A percentile compares a stretch with the other conserved stretches of the same genome.
Evolutionary conservation across 2,113 vertebrate genomes (phyloP).

Genomic region (Macroglossus sobrinus): DNA sequence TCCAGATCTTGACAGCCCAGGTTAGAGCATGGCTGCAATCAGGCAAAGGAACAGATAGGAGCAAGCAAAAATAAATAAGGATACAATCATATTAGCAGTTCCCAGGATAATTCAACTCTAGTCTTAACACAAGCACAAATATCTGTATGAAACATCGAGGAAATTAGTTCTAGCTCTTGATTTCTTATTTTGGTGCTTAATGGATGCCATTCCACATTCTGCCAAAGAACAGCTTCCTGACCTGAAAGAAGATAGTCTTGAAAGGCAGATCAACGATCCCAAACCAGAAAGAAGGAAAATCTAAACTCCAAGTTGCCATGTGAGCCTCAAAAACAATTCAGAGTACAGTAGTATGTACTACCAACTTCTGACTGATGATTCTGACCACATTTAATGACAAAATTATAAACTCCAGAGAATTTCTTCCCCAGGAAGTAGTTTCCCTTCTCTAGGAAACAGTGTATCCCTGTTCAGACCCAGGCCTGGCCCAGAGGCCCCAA

Average conservation of each 20-base stretch:
- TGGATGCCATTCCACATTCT: neutral
- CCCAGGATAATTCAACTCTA: neutral
- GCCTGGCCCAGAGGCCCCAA: neutral
- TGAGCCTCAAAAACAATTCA: neutral
- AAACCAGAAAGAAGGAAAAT: neutral
- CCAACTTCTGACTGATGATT: neutral
- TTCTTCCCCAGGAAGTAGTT: neutral
- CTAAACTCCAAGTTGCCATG: neutral
- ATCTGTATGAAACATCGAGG: neutral
- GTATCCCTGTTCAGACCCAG: neutral
- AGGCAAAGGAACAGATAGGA: accelerated
- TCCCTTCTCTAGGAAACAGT: neutral
- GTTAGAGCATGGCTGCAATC: neutral
- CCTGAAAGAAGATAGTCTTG: neutral
- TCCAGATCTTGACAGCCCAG: neutral
- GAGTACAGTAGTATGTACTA: neutral
- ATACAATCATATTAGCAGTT: neutral
- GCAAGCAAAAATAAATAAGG: neutral
- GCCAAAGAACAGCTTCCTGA: neutral
- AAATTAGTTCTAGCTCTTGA: neutral
- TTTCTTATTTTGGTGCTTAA: neutral
- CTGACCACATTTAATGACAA: neutral
- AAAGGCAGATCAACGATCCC: neutral
- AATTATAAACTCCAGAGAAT: neutral
- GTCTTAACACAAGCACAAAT: neutral